Percentiles rank a stretch among this genome's conserved stretches.
Conservation (phyloP, 2,888 invertebrate species). For the Protonemura montana region DNA sequence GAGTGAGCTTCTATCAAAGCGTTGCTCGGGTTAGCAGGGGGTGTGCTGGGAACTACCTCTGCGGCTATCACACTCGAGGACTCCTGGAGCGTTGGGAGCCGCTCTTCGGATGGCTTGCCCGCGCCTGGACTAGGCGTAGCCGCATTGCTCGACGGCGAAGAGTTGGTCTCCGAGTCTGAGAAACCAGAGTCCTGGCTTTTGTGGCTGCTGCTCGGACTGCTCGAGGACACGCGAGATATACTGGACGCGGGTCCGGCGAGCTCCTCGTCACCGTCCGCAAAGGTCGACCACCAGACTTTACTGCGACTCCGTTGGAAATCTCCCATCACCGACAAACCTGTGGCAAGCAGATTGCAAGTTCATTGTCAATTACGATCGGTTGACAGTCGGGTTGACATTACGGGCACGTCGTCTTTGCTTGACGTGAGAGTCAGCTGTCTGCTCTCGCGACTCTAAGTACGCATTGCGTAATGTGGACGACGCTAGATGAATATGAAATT, state of each 20-base stretch:
- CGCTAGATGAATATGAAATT: background rate
- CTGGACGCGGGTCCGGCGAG: slow-evolving; percentile 58
- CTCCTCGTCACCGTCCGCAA: slow-evolving; percentile 53
- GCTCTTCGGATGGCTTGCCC: background rate
- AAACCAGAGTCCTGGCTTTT: slow-evolving; percentile 83
- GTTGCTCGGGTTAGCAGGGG: background rate
- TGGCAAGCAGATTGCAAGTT: background rate
- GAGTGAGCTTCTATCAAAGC: background rate
- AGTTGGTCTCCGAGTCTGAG: slow-evolving; percentile 71
- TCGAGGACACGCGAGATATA: slow-evolving; percentile 55
- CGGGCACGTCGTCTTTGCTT: background rate
- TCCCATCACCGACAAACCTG: slow-evolving; percentile 60
- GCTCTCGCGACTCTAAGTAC: background rate
- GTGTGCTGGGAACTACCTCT: background rate
- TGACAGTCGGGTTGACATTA: background rate
- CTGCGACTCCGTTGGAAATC: slow-evolving; percentile 73
- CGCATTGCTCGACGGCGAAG: slow-evolving; percentile 63
- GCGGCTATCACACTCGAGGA: background rate
- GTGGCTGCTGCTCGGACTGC: slow-evolving; percentile 68
- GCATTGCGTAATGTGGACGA: background rate
- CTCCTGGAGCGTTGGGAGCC: slow-evolving; percentile 8
- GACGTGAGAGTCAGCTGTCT: background rate
- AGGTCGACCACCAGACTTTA: slow-evolving; percentile 73
- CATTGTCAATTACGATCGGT: background rate
- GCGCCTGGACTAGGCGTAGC: slow-evolving; percentile 47